Base-by-base conservation (phyloP, 2,113 vertebrate genomes). In the Ascaphus truei region DNA sequence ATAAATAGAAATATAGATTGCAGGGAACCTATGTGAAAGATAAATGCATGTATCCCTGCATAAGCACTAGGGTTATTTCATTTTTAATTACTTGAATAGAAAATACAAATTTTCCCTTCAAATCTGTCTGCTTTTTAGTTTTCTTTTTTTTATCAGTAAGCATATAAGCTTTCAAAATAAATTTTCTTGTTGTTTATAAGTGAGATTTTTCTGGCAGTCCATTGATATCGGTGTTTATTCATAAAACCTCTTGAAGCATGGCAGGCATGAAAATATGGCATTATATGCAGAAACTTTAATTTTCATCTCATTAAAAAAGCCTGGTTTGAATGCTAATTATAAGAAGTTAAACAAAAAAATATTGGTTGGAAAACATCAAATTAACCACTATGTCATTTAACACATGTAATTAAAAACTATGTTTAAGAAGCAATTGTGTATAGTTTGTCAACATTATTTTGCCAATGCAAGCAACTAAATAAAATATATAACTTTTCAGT, bases 261-360 rank as follows among this genome's bases (percentile, higher is more conserved):
- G 78, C 82, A 68, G 77, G 82, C 88, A 87, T 79, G 77, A 83
- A 91, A 89, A 87, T 84, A 76, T 75, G 75, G 76, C 72, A 88
- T 90, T 90, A 91, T 84, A 88, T 74, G 77, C 79, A 80, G 78
- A 90, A 90, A 88, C 83, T 89, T 91, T 84, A 85, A 91, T 92
- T 95, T 92, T 92, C 79, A 86, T 91, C 87, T 90, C 85, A 92
- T 92, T 90, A 86, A 86, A 86, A 81, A 75, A 41, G 65, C 27
- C 55, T 74, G 68, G 78, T 73, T 37, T 18, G 67, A 90, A 92
- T 89, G 71, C 68, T 89, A 90, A 92, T 87, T 82, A 51, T 60
- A 73, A 78, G 73, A 83, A 73, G 69, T 47, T 74, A 76, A 83
- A 61, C 43, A 52, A 72, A 62, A 73, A 75, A 68, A 47, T 67